Conservation (phyloP, 2,797 vertebrate genomes). For the Anguilla obscura region DNA sequence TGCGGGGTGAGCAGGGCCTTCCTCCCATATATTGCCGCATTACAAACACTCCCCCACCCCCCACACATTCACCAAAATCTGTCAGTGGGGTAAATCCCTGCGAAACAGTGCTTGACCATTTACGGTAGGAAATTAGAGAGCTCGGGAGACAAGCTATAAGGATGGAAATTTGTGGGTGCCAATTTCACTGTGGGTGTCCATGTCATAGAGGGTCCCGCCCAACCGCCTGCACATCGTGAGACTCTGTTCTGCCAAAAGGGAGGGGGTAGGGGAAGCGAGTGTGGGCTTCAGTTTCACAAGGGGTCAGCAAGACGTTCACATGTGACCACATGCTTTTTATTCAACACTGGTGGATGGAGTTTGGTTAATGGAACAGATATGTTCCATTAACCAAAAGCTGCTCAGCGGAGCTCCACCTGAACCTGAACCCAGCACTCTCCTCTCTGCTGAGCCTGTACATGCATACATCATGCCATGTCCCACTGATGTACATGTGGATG, state of each 20-base stretch:
- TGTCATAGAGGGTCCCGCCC: background rate
- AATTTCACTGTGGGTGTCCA: conserved; percentile 5
- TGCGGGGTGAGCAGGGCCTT: background rate
- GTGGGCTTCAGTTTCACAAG: background rate
- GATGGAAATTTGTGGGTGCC: background rate
- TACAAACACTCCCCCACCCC: background rate
- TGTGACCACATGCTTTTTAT: conserved; percentile 7
- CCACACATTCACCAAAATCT: background rate
- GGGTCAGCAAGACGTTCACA: background rate
- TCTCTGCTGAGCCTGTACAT: background rate
- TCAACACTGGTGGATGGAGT: background rate
- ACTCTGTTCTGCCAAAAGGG: background rate
- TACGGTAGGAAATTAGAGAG: background rate
- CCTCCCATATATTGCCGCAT: background rate
- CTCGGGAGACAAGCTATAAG: background rate
- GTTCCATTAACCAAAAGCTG: background rate
- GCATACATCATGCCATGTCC: background rate
- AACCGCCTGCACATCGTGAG: background rate
- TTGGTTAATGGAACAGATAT: background rate
- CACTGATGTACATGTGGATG: background rate
- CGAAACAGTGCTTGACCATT: background rate
- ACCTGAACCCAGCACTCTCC: background rate
- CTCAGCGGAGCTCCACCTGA: background rate
- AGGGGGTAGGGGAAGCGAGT: background rate
- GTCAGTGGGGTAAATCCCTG: background rate